phyloP scores from a whole-genome alignment of 2,888 invertebrate genomes.

The Stratiomys singularior region DNA sequence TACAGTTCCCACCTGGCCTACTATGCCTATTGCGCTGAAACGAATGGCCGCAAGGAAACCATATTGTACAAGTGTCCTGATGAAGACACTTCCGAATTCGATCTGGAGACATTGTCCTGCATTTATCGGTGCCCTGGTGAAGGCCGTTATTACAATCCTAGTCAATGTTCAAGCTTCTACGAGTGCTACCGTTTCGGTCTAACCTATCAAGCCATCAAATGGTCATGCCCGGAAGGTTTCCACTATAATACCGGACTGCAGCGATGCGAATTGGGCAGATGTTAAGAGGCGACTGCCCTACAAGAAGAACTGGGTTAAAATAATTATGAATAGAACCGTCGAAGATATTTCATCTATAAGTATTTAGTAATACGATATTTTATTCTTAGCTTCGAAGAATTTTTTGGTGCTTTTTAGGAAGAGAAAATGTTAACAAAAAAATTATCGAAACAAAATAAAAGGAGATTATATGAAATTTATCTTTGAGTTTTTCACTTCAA shows the following conservation, averaged over 20 bases:
- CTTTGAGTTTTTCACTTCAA: too few relatives aligned
- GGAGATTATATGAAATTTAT: too few relatives aligned
- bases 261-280: constrained; percentile 24
- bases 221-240: constrained; percentile 24
- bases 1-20: constrained; percentile 42
- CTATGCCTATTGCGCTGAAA: constrained; percentile 47
- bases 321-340: neutral
- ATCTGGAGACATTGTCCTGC: constrained; percentile 37
- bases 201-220: constrained; percentile 1
- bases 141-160: constrained; percentile 34
- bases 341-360: neutral
- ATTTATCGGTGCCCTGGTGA: constrained; percentile 33
- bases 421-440: too few relatives aligned
- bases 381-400: too few relatives aligned
- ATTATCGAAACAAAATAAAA: too few relatives aligned
- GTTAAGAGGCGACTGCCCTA: neutral
- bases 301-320: neutral
- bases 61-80: constrained; percentile 37
- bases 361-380: neutral
- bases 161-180: constrained; percentile 36
- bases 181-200: constrained; percentile 31
- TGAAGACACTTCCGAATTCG: constrained; percentile 44
- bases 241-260: too few relatives aligned
- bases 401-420: too few relatives aligned
- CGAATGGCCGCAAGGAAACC: constrained; percentile 32